Conservation (phyloP, 2,113 vertebrate species). For the Actenoides lindsayi region DNA sequence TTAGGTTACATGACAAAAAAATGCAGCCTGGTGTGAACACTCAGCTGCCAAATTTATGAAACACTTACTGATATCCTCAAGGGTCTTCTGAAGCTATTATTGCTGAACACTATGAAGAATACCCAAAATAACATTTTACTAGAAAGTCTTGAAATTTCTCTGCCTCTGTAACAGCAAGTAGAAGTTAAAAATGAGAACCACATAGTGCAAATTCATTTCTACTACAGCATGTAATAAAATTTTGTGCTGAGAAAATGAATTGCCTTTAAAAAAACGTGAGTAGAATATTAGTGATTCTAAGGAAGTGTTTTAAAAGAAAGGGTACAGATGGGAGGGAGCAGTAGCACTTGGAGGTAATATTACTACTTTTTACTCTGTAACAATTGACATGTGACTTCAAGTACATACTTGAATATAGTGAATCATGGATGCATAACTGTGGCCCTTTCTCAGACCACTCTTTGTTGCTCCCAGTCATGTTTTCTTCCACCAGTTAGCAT, state of each 20-base stretch:
- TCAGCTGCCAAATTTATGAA: slow-evolving; percentile 6
- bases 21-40: slow-evolving; percentile 12
- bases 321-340: background rate
- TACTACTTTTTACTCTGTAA: background rate
- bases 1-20: background rate
- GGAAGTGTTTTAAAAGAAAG: background rate
- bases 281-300: background rate
- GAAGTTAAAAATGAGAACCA: background rate
- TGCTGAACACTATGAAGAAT: background rate
- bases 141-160: background rate
- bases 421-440: background rate
- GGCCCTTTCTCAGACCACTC: rapidly evolving
- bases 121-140: background rate
- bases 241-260: background rate
- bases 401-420: background rate
- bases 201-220: background rate
- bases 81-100: background rate
- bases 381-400: background rate
- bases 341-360: background rate
- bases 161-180: background rate
- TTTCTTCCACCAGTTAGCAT: background rate
- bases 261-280: background rate
- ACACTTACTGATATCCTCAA: background rate
- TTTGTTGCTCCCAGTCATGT: background rate
- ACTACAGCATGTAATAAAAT: background rate